These are phyloP conservation scores for Perithous albicinctus DNA, from an alignment of 2,888 invertebrate species.

Conservation along the genomic window DNA sequence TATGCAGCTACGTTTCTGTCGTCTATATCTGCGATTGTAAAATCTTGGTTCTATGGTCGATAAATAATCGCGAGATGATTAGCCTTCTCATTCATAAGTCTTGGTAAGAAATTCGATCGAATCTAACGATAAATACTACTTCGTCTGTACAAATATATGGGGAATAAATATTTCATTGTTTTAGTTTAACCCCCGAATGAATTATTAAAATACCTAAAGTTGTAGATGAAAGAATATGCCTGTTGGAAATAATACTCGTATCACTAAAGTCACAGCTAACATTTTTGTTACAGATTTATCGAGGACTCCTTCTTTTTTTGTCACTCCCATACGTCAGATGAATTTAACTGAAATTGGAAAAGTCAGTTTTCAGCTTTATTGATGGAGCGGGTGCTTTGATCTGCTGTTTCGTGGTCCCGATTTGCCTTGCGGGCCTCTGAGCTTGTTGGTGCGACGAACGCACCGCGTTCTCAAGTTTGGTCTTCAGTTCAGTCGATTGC, in stretches of 20 bases:
- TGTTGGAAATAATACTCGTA: slow-evolving; percentile 61
- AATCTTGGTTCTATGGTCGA: slow-evolving; percentile 9
- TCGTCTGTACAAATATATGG: slow-evolving; percentile 65
- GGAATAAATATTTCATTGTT: slow-evolving; percentile 51
- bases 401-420: slow-evolving; percentile 80
- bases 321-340: not conserved
- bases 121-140: slow-evolving; percentile 64
- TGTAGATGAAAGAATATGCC: slow-evolving; percentile 33
- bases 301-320: not conserved
- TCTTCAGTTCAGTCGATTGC: slow-evolving; percentile 92
- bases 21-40: slow-evolving; percentile 11
- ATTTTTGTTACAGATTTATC: slow-evolving; percentile 36
- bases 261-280: slow-evolving; percentile 63
- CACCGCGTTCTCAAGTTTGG: slow-evolving; percentile 94
- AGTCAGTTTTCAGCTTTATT: slow-evolving; percentile 97
- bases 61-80: not conserved
- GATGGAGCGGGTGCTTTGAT: slow-evolving; percentile 87
- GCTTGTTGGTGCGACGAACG: slow-evolving; percentile 88
- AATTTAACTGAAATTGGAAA: slow-evolving; percentile 93
- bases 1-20: slow-evolving; percentile 45
- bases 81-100: slow-evolving; percentile 24
- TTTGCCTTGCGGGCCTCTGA: slow-evolving; percentile 84
- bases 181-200: slow-evolving; percentile 15
- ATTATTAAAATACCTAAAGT: slow-evolving; percentile 5
- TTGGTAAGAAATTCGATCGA: slow-evolving; percentile 59